phyloP scores from a whole-genome alignment of 2,113 vertebrate genomes.

The Chlorodrepanis virens region DNA sequence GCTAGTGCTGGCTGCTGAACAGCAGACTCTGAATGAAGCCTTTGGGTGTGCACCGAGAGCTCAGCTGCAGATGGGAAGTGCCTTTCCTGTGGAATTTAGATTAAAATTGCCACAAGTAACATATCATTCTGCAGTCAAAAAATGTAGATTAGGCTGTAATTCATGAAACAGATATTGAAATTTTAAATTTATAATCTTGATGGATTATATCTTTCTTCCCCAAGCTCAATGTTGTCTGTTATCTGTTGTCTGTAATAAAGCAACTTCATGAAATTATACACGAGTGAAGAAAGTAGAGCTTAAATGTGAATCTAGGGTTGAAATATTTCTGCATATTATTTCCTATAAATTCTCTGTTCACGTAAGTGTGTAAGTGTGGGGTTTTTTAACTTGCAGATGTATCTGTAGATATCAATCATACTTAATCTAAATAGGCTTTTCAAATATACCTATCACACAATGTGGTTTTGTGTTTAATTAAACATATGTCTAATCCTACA shows the following conservation, averaged over 20 bases:
- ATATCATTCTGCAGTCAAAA: neutral
- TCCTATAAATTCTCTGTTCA: neutral
- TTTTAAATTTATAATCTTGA: neutral
- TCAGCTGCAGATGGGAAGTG: conserved; percentile 56
- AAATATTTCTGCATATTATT: neutral
- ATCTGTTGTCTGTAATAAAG: neutral
- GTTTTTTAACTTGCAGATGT: neutral
- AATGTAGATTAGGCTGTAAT: neutral
- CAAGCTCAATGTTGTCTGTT: neutral
- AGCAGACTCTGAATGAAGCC: conserved; percentile 30
- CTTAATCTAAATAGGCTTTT: neutral
- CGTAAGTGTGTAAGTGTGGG: neutral
- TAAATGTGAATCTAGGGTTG: neutral
- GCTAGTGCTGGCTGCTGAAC: conserved; percentile 26
- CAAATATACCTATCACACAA: neutral
- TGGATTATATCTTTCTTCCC: neutral
- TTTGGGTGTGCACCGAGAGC: conserved; percentile 42
- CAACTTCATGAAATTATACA: neutral
- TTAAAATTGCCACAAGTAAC: conserved; percentile 3
- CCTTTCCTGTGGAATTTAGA: conserved; percentile 70
- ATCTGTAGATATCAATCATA: neutral
- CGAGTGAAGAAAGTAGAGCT: neutral
- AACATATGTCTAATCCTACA: neutral
- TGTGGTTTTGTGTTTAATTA: neutral
- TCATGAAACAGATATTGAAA: neutral